Conservation (phyloP, 2,113 vertebrate species). For the Malurus alboscapulatus region DNA sequence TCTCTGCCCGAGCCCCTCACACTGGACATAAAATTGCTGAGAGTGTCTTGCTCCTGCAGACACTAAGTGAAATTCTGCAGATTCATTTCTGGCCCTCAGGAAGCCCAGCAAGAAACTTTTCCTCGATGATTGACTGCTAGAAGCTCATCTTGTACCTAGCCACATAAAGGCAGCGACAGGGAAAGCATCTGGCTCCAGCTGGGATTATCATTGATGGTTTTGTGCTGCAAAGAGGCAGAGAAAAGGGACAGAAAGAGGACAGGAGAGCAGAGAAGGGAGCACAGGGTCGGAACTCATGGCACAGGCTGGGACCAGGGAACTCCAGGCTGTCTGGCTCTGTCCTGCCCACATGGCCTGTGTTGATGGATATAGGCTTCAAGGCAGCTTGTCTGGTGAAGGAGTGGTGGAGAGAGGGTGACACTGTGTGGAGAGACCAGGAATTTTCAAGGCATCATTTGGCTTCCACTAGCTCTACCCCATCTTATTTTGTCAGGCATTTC, state of each 20-base stretch:
- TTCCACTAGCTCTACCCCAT: accelerated
- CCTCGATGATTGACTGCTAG: accelerated
- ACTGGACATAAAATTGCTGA: accelerated
- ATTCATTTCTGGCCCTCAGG: not conserved
- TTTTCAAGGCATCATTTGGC: not conserved
- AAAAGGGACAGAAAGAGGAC: not conserved
- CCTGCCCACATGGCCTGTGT: not conserved
- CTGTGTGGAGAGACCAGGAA: constrained; percentile 42
- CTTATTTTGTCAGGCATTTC: not conserved
- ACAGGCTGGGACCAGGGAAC: not conserved
- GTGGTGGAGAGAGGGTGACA: constrained; percentile 54
- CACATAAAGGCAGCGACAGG: not conserved
- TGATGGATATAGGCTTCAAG: not conserved
- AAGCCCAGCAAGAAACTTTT: not conserved
- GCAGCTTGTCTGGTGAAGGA: not conserved
- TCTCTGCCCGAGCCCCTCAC: not conserved
- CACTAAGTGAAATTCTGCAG: not conserved
- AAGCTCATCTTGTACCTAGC: not conserved
- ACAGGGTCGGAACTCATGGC: not conserved
- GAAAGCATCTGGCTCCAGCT: not conserved
- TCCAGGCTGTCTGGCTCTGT: accelerated
- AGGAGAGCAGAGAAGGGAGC: not conserved
- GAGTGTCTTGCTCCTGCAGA: not conserved
- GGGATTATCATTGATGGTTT: not conserved
- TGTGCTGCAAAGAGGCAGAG: not conserved